These are phyloP conservation scores for Caradrina clavipalpis DNA, from an alignment of 2,888 invertebrate genomes.

Conservation along the genomic window DNA sequence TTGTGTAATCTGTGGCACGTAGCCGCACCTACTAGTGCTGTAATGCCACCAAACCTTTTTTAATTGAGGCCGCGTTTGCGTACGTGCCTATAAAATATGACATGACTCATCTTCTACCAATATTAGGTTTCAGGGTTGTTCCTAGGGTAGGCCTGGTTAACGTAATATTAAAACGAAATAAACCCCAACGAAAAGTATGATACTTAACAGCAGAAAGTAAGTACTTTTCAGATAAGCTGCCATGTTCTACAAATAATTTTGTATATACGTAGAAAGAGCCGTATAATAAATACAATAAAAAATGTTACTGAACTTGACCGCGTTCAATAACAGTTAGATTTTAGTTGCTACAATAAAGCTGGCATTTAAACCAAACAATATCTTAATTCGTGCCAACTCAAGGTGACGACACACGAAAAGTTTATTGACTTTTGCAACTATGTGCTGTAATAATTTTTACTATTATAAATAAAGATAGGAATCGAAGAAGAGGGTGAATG, in stretches of 20 bases:
- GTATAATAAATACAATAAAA: background rate
- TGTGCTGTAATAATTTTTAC: constrained; percentile 20
- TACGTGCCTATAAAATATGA: background rate
- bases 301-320: constrained; percentile 36
- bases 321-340: constrained; percentile 20
- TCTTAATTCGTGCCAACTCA: background rate
- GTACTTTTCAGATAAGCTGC: background rate
- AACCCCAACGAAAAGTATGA: background rate
- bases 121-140: background rate
- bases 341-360: constrained; percentile 26
- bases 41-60: constrained; percentile 21
- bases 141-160: background rate
- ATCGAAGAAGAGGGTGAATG: background rate
- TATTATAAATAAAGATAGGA: background rate
- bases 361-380: constrained; percentile 24
- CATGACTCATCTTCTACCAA: constrained; percentile 16
- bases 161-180: background rate
- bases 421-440: constrained; percentile 23
- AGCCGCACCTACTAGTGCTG: constrained; percentile 21
- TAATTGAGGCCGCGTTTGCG: constrained; percentile 14
- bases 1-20: constrained; percentile 39
- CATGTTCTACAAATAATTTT: background rate
- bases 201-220: too few relatives aligned
- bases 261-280: background rate
- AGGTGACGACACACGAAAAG: constrained; percentile 24